Percentiles rank a stretch among this genome's conserved stretches.
phyloP scores from a whole-genome alignment of 1,140 invertebrate species.

The Phocides pigmalion region DNA sequence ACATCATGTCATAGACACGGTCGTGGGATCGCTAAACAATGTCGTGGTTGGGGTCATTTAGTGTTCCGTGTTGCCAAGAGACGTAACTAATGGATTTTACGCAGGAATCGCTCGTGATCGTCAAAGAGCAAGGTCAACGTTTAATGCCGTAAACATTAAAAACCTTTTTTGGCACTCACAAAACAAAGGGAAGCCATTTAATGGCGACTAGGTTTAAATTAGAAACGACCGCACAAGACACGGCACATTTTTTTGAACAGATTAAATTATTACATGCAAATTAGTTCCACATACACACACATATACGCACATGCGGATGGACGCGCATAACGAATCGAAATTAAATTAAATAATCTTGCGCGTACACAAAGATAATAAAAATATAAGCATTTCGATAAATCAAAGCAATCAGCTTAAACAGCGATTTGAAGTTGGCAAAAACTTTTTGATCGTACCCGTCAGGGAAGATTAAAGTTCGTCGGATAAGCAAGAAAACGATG shows the following conservation, averaged over 20 bases:
- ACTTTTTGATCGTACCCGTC: constrained; percentile 4
- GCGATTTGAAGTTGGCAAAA: constrained; percentile 19
- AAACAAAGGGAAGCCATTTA: constrained; percentile 21
- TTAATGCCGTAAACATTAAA: constrained; percentile 41
- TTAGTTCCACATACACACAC: constrained; percentile 22
- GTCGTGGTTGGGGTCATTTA: constrained; percentile 5
- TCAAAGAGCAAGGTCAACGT: constrained; percentile 48
- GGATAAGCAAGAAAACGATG: not conserved
- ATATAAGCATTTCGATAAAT: not conserved
- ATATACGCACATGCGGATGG: not conserved
- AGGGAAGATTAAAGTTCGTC: not conserved
- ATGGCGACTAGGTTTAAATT: constrained; percentile 24
- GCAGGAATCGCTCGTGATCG: constrained; percentile 42
- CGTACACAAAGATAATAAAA: not conserved
- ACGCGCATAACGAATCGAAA: constrained; percentile 2
- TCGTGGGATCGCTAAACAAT: constrained; percentile 4
- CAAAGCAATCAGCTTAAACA: constrained; percentile 14
- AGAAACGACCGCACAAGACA: constrained; percentile 14
- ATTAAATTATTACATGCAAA: constrained; percentile 24
- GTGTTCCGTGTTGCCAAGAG: constrained; percentile 31
- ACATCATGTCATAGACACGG: not conserved
- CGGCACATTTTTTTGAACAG: constrained; percentile 23
- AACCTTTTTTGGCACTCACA: constrained; percentile 41
- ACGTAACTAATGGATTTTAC: constrained; percentile 50
- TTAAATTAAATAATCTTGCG: constrained; percentile 16